These are phyloP conservation scores for Caretta caretta DNA, from an alignment of 2,113 vertebrate species.

Conservation along the genomic window DNA sequence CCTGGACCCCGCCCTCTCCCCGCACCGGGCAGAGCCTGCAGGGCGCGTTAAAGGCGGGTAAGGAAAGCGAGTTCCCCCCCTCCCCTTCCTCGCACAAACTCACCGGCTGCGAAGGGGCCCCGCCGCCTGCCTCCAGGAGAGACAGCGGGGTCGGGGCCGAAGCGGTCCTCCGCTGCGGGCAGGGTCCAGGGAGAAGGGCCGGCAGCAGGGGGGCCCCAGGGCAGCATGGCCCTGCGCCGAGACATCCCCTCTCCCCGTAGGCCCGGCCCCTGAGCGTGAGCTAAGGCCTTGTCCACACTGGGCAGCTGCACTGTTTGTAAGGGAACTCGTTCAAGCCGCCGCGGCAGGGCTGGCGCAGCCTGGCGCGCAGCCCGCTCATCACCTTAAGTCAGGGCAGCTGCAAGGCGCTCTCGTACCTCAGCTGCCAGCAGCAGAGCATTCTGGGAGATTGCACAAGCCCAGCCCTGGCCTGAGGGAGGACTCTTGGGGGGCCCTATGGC, in stretches of 20 bases:
- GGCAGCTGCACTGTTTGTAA: background rate
- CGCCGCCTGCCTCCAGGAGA: background rate
- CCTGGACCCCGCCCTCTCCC: no score
- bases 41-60: no score
- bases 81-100: no score
- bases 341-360: background rate
- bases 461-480: background rate
- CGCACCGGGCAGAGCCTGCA: no score
- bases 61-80: no score
- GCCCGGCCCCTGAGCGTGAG: background rate
- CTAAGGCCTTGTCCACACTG: background rate
- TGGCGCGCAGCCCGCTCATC: background rate
- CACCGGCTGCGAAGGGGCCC: background rate
- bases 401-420: background rate
- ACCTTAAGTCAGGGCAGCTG: background rate
- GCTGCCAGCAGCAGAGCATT: background rate
- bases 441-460: background rate
- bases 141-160: background rate
- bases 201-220: no score
- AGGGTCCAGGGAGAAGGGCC: no score
- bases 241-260: rapidly evolving
- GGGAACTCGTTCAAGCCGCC: background rate
- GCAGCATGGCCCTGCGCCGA: rapidly evolving
- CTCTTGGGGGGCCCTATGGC: no score
- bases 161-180: rapidly evolving